Base-by-base conservation (phyloP, 2,888 invertebrate genomes). In the Glomeris marginata region DNA sequence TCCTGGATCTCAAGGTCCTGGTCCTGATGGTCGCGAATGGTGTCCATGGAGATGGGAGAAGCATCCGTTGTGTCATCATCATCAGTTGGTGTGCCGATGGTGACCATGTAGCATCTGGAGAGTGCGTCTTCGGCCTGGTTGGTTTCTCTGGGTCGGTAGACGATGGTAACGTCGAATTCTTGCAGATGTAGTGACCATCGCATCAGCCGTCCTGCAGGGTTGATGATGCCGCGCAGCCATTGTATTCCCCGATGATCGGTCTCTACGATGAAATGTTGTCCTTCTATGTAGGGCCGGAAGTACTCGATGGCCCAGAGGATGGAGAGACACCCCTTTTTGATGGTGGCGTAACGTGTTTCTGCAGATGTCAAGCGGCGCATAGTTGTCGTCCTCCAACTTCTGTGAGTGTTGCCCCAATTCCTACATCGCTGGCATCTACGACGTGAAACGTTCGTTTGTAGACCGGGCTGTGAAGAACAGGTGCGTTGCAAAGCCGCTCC, bases 191-290 rank as follows among this genome's bases (percentile, higher is more conserved):
- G 40, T 18, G 40, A 2, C 18, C 47, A 51, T 13, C 53, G 45
- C 4, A 62, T 42, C 1, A 59, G 57, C 28, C 53, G 43, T 41
- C 63, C 62, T 47, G 62, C 61, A 0, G 59, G 60, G 6, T 51
- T 22, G 5, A 62, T 45, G 18, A 52, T 54, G 47, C 15, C 38
- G 41, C 47, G 34, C 5, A 60, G 34, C 18, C 47, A 51, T 13
- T 54, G 45, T 3, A 62, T 42, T 1, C 59, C 58, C 28, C 53
- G 43, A 42, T 63, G 63, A 49, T 63, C 61, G 0, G 59, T 60
- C 6, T 51, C 33, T 6, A 62, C 47, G 18, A 52, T 54, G 47
- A 63, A 60, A 1, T 44, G 41, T 6, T 53, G 33, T 1, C 60
- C 58, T 44, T 53, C 51, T 2, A 62, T 22, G 49, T 54, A 63